Base-by-base conservation (phyloP, 2,113 vertebrate species). In the Odocoileus hemionus region DNA sequence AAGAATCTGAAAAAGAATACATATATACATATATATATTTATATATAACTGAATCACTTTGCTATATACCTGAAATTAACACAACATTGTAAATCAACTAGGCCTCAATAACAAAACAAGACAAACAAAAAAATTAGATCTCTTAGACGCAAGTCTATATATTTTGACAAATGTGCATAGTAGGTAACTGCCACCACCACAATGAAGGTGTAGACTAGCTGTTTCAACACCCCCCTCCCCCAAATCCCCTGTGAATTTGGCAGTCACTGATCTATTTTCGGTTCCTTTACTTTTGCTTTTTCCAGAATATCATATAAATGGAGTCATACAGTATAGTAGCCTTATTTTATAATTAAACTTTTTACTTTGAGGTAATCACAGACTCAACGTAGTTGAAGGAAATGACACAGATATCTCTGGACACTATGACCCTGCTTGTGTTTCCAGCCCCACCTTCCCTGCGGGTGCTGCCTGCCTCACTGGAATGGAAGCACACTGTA, bases 201-300 rank as follows among this genome's bases (percentile, higher is more conserved):
- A 5, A 6, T 6, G 11, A 23, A 23, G 25, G 76, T 1, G 4
- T 0, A 7, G 55, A 30, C 28, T 4, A 11, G 43, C 30, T 52
- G 43, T 21, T 36, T 11, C 64, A 23, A 3, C 64, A 10, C 36
- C 54, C 64, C 47, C 54, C 36, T n/a, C 36, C 13, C 39, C 10
- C 64, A 2, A 54, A 36, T 30, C 26, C 33, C 58, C 52, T 10
- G 15, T n/a, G 54, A 17, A 4, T 16, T 13, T 43, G 70, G 60
- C 83, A 30, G 4, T 30, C 70, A 52, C 17, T 15, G 16, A 50
- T 39, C 12, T 95, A 19, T 21, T 55, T 80, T 80, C 74, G 3
- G 13, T 45, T 74, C 33, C 28, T 70, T 64, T 83, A 83, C 28
- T 58, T 58, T 50, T 36, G 7, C 60, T 52, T 57, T 83, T 89